phyloP scores from a whole-genome alignment of 2,113 vertebrate species.

The Lampris megalopsis region DNA sequence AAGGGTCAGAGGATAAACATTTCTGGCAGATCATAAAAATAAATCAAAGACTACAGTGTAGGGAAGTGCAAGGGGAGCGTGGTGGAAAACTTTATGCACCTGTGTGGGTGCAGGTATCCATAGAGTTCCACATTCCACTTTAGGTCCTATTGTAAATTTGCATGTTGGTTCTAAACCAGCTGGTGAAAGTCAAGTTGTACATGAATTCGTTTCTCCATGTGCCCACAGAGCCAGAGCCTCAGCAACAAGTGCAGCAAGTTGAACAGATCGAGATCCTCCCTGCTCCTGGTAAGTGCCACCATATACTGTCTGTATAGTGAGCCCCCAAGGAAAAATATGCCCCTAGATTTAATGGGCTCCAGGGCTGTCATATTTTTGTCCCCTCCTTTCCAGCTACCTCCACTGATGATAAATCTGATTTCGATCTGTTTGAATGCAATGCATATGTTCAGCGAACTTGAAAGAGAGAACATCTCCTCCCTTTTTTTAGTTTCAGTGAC shows the following conservation, averaged over 20 bases:
- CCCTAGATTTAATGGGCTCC: background rate
- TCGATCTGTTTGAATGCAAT: background rate
- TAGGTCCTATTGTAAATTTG: background rate
- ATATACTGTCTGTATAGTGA: background rate
- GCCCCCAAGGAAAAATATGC: background rate
- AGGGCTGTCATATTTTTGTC: background rate
- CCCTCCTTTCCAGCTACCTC: background rate
- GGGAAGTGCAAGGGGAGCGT: background rate
- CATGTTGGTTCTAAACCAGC: background rate
- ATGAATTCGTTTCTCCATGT: constrained; percentile 1
- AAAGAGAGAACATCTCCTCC: constrained; percentile 18
- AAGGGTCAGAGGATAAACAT: background rate
- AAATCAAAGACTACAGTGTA: background rate
- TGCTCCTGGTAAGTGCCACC: constrained; percentile 65
- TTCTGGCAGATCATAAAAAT: constrained; percentile 1
- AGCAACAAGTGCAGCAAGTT: constrained; percentile 42
- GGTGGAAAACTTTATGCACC: background rate
- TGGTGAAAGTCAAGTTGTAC: constrained; percentile 8
- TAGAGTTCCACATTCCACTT: background rate
- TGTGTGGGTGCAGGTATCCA: constrained; percentile 5
- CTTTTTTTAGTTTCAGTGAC: background rate
- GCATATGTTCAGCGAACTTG: constrained; percentile 1
- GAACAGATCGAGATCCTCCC: constrained; percentile 59
- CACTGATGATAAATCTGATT: background rate
- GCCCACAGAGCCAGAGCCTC: constrained; percentile 65